Evolutionary conservation across 2,797 vertebrate genomes (phyloP).

Genomic region (Dendrocincla tyrannina): DNA sequence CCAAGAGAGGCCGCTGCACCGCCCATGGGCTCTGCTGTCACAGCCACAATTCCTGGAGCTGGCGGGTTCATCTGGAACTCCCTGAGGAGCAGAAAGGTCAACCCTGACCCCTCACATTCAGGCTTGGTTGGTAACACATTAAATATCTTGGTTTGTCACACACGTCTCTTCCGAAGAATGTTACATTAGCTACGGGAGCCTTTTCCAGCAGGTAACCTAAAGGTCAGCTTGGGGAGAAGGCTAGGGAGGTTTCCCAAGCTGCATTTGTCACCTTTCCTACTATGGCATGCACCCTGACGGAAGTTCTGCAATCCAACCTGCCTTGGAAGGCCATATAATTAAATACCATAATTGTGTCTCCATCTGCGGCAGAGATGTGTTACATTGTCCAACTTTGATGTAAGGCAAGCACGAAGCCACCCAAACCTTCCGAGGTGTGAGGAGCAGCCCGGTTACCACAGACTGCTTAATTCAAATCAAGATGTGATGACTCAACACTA

Average conservation of each 20-base stretch:
- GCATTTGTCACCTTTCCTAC: neutral
- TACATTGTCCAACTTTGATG: neutral
- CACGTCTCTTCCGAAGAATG: neutral
- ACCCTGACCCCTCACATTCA: neutral
- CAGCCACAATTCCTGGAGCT: neutral
- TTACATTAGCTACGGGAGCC: neutral
- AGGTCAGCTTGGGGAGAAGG: neutral
- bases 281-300: neutral
- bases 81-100: neutral
- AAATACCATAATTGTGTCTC: neutral
- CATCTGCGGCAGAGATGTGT: neutral
- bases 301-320: neutral
- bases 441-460: neutral
- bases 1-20: neutral
- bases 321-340: neutral
- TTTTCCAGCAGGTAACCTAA: neutral
- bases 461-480: neutral
- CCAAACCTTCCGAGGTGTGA: neutral
- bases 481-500: constrained; percentile 21
- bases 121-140: neutral
- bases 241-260: neutral
- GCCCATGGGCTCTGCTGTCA: neutral
- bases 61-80: neutral
- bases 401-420: neutral
- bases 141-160: neutral